These are phyloP conservation scores for Pteruthius melanotis DNA, from an alignment of 2,113 vertebrate species.

Conservation along the genomic window DNA sequence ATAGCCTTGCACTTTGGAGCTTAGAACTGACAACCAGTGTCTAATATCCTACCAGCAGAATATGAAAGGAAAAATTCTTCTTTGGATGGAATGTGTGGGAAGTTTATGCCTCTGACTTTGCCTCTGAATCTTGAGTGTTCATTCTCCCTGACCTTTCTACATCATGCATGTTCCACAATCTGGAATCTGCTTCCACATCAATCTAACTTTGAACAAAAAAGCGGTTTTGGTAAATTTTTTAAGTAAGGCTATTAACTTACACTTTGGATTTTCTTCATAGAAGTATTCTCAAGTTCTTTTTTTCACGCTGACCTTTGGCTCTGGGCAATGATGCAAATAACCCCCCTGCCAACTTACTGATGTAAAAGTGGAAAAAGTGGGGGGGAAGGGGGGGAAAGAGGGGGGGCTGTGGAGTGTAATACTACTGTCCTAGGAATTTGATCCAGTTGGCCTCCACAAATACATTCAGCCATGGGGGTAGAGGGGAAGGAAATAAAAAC, in stretches of 20 bases:
- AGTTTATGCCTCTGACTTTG: slow-evolving; percentile 29
- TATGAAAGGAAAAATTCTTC: slow-evolving; percentile 46
- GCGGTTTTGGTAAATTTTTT: background rate
- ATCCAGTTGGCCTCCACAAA: slow-evolving; percentile 41
- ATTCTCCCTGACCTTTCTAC: slow-evolving; percentile 37
- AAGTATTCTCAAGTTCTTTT: background rate
- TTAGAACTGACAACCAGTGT: background rate
- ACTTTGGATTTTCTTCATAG: slow-evolving; percentile 32
- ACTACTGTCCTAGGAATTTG: slow-evolving; percentile 48
- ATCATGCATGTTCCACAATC: background rate
- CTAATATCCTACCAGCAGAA: slow-evolving; percentile 1
- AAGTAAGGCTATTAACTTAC: background rate
- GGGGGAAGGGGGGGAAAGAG: too few species aligned
- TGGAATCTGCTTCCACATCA: slow-evolving; percentile 27
- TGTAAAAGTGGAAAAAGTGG: slow-evolving; percentile 27
- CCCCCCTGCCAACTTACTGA: slow-evolving; percentile 49
- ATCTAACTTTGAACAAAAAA: slow-evolving; percentile 1
- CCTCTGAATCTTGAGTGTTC: slow-evolving; percentile 39
- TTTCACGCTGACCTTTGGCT: slow-evolving; percentile 51
- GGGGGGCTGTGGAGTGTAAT: background rate
- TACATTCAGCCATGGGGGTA: background rate
- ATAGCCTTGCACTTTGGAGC: background rate
- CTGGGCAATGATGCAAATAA: slow-evolving; percentile 29
- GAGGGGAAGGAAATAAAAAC: background rate
- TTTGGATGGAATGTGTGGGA: slow-evolving; percentile 41